Conservation (phyloP, 2,888 invertebrate genomes). For the Pseudococcus jackbeardsleyi region DNA sequence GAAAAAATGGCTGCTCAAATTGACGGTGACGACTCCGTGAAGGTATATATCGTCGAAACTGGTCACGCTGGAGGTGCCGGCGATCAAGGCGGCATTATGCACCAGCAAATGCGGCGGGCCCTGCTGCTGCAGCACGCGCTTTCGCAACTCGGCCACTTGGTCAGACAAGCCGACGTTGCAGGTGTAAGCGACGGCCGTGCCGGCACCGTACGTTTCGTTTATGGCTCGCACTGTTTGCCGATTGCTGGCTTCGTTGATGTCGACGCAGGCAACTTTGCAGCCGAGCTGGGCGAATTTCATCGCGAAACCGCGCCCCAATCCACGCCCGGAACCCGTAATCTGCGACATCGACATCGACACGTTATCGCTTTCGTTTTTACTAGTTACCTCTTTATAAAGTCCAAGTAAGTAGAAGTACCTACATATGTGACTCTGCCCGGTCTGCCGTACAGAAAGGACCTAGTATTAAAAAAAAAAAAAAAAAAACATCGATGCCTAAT, state of each 20-base stretch:
- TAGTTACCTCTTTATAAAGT: too few relatives aligned
- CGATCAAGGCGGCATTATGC: constrained; percentile 67
- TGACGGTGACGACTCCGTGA: constrained; percentile 66
- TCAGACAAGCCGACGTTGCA: constrained; percentile 66
- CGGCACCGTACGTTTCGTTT: constrained; percentile 15
- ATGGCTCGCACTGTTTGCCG: constrained; percentile 65
- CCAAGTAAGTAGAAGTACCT: too few relatives aligned
- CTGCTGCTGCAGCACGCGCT: constrained; percentile 66
- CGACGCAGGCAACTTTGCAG: constrained; percentile 66
- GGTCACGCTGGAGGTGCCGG: constrained; percentile 62
- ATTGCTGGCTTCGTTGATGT: constrained; percentile 65
- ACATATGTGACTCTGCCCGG: too few relatives aligned
- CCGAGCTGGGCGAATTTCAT: constrained; percentile 66
- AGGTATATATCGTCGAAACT: constrained; percentile 65
- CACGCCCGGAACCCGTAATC: constrained; percentile 67
- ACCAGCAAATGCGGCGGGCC: constrained; percentile 67
- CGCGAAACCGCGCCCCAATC: constrained; percentile 66
- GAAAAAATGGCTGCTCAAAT: constrained; percentile 67
- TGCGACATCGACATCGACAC: neutral
- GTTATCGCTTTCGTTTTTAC: too few relatives aligned
- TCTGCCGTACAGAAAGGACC: too few relatives aligned
- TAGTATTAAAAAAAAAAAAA: too few relatives aligned
- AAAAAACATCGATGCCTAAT: too few relatives aligned
- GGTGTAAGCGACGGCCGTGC: constrained; percentile 65
- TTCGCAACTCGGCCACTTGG: constrained; percentile 65